phyloP scores from a whole-genome alignment of 2,888 invertebrate species.

The Gryllus longicercus region DNA sequence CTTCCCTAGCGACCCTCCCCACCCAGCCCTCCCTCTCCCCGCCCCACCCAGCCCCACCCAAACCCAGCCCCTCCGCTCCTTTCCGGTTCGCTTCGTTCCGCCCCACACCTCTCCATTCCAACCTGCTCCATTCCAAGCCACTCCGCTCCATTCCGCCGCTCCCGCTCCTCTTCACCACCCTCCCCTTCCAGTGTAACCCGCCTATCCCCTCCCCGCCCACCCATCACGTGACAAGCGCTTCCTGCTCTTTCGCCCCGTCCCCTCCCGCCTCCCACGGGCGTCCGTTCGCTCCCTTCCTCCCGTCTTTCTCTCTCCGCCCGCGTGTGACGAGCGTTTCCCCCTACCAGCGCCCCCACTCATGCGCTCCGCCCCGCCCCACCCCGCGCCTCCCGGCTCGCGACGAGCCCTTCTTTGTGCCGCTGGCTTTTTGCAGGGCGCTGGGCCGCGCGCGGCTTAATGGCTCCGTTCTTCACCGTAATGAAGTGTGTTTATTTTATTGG shows the following conservation, averaged over 20 bases:
- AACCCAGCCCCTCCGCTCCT: no score
- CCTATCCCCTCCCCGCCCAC: no score
- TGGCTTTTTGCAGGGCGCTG: neutral
- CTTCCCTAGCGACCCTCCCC: no score
- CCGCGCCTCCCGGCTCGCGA: neutral
- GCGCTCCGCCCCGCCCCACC: neutral
- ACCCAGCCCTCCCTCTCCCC: no score
- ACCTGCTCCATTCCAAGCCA: no score
- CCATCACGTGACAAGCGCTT: no score
- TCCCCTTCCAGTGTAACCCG: no score
- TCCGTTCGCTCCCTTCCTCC: neutral
- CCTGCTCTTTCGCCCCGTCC: neutral
- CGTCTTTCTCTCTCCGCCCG: neutral
- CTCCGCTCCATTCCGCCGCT: no score
- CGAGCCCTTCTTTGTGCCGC: neutral
- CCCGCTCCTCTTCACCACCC: no score
- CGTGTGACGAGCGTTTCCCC: neutral
- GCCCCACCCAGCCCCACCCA: no score
- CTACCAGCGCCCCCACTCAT: neutral
- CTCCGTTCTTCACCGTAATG: conserved; percentile 17
- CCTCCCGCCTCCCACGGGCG: neutral
- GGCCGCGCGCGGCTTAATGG: neutral
- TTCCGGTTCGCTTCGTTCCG: no score
- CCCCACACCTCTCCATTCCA: no score
- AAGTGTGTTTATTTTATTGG: conserved; percentile 17